Base-by-base conservation (phyloP, 2,888 invertebrate genomes). In the Oligia latruncula region DNA sequence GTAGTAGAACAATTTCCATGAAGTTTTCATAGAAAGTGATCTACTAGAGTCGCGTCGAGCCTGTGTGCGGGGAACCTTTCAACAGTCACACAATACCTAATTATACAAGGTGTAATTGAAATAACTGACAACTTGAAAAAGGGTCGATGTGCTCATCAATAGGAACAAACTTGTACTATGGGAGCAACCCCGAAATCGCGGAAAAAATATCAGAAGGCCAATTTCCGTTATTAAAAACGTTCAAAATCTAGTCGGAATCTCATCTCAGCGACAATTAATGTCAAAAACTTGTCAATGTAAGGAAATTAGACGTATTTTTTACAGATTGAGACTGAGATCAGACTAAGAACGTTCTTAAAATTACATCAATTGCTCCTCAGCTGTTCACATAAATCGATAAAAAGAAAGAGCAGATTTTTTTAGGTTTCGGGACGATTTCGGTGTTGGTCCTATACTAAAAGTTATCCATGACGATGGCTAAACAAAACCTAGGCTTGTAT, bases 41-140 rank as follows among this genome's bases (percentile, higher is more conserved):
- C 4, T 29, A 29, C 46, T 20, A 67, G 15, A n/a, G 17, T 67
- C 17, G 5, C 46, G 17, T 46, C 11, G n/a, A n/a, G 17, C 29
- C 29, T 49, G 46, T 68, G 43, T 49, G 6, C 20, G 2, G n/a
- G 23, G 3, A 46, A 11, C 46, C 29, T 75, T 74, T 43, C 35
- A 75, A 64, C 64, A 46, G 15, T n/a, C 35, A 35, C n/a, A 6
- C 40, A 80, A 40, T 62, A 52, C 46, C 6, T 20, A 62, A 78
- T n/a, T 17, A 43, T 67, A 60, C 29, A 60, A n/a, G 35, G 29
- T 58, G 11, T 55, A 49, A 20, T 20, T n/a, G 4, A 66, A 55
- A 55, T 35, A 29, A 60, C n/a, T 62, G 20, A 40, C 76, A 76
- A 49, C 35, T 2, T 62, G 15, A 20, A 43, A 62, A 52, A 49